phyloP scores from a whole-genome alignment of 2,113 vertebrate genomes.

The Rhinoderma darwinii region DNA sequence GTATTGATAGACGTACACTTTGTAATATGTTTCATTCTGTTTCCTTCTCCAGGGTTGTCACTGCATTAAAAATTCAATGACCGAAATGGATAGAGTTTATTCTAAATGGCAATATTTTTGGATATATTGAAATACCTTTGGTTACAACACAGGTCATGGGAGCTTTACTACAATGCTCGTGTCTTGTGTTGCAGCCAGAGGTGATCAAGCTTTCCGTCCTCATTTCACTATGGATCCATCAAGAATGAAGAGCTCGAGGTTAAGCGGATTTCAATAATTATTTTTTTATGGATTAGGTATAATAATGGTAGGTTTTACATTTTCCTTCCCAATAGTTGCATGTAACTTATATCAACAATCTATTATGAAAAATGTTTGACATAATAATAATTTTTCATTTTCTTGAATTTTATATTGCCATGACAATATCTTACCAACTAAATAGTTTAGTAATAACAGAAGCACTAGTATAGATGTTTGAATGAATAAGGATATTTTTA shows the following conservation, averaged over 20 bases:
- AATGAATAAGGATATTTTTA: not conserved
- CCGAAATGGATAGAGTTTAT: not conserved
- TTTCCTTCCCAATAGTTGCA: not conserved
- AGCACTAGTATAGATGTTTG: not conserved
- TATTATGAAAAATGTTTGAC: not conserved
- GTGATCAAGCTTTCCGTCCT: conserved; percentile 58
- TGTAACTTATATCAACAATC: not conserved
- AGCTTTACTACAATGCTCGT: conserved; percentile 80
- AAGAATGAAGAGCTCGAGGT: not conserved
- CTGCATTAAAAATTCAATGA: not conserved
- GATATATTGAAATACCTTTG: conserved; percentile 76
- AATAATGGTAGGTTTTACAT: not conserved
- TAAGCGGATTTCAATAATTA: not conserved
- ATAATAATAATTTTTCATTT: not conserved
- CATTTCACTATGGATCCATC: not conserved
- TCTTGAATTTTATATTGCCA: not conserved
- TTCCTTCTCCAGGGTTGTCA: not conserved
- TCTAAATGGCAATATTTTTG: not conserved
- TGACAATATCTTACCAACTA: not conserved
- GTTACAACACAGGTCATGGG: conserved; percentile 84
- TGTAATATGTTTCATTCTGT: not conserved
- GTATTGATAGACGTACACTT: not conserved
- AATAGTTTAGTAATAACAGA: not conserved
- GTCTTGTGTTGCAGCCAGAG: conserved; percentile 87
- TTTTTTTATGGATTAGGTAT: not conserved